Evolutionary conservation across 1,140 invertebrate species (phyloP).

Genomic region (Dermatophagoides farinae): DNA sequence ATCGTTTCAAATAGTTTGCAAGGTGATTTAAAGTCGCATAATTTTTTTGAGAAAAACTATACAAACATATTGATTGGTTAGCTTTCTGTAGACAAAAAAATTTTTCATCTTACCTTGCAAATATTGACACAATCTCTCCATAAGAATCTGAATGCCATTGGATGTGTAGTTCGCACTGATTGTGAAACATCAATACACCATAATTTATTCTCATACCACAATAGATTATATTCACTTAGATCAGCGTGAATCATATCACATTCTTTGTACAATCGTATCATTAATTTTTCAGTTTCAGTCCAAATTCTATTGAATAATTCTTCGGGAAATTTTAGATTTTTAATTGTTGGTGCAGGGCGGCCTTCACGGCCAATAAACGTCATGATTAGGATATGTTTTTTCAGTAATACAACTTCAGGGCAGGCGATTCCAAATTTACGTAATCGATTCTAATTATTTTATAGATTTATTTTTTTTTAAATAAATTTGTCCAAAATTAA

Average conservation of each 20-base stretch:
- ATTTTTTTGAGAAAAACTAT: constrained; percentile 14
- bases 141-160: constrained; percentile 54
- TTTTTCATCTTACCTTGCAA: constrained; percentile 1
- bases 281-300: constrained; percentile 25
- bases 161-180: constrained; percentile 59
- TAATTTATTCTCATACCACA: constrained; percentile 53
- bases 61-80: constrained; percentile 1
- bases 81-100: not conserved
- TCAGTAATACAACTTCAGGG: constrained; percentile 56
- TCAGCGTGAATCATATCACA: constrained; percentile 73
- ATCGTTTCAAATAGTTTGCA: constrained; percentile 9
- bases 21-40: not conserved
- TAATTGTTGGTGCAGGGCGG: constrained; percentile 56
- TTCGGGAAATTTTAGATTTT: constrained; percentile 37
- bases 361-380: constrained; percentile 59
- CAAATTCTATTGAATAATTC: constrained; percentile 9
- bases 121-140: constrained; percentile 60
- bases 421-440: constrained; percentile 38
- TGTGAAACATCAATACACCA: constrained; percentile 81
- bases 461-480: not conserved
- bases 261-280: constrained; percentile 50
- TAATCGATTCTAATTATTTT: constrained; percentile 19
- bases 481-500: not conserved
- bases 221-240: constrained; percentile 72
- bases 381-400: constrained; percentile 72